Percentiles rank a stretch among this genome's conserved stretches.
phyloP scores from a whole-genome alignment of 2,888 invertebrate genomes.

The Acanthoscelides obtectus region DNA sequence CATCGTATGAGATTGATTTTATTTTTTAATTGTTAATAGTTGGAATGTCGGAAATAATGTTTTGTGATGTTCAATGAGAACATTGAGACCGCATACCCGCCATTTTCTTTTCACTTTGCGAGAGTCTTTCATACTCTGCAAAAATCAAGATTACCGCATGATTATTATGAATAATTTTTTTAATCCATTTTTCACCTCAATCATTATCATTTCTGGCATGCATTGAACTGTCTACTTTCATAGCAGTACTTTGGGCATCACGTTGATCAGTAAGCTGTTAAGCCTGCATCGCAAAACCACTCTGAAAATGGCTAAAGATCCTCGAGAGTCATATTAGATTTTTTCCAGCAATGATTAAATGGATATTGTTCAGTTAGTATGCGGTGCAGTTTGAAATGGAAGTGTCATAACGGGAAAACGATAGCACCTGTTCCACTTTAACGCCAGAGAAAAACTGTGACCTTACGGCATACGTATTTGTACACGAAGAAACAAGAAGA shows the following conservation, averaged over 20 bases:
- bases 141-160: too few relatives aligned
- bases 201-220: background rate
- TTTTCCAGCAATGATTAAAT: constrained; percentile 26
- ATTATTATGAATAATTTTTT: too few relatives aligned
- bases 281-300: background rate
- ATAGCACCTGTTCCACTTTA: constrained; percentile 27
- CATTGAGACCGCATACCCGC: too few relatives aligned
- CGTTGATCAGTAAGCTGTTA: background rate
- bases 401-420: constrained; percentile 28
- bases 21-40: too few relatives aligned
- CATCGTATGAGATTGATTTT: too few relatives aligned
- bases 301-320: constrained; percentile 28
- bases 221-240: background rate
- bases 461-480: background rate
- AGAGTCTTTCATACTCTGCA: too few relatives aligned
- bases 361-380: constrained; percentile 38
- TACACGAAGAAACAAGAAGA: background rate
- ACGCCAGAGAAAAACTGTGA: background rate
- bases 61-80: too few relatives aligned
- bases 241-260: background rate
- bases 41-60: too few relatives aligned
- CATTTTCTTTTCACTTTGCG: too few relatives aligned
- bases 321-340: constrained; percentile 22
- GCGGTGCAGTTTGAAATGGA: constrained; percentile 33
- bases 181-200: too few relatives aligned